Evolutionary conservation across 30 jellyfish, hydroid and myxozoan genomes (phyloP), one percentile per base, ranked within the genome.

Genomic region (Hydractinia symbiolongicarpus): DNA sequence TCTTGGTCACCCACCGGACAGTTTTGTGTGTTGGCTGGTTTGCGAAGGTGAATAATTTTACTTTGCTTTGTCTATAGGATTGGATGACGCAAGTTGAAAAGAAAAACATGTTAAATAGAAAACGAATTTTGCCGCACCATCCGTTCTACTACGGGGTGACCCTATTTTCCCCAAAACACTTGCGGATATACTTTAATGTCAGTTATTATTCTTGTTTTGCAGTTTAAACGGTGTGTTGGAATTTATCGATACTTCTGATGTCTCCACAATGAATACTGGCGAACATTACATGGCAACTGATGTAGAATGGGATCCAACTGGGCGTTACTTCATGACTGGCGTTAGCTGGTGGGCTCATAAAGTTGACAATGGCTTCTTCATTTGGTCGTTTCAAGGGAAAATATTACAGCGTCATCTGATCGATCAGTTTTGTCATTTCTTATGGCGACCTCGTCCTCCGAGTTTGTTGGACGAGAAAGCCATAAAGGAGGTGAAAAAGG

Each of bases 291-390:
- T 93, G 98, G 98, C 98, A 3, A 87, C 96, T 40, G 98, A 93
- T 57, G 95, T 94, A 5, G 95, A 88, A 53, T 94, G 99, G 99
- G 99, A 94, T 82, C 95, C 99, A 49, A 88, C 97, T 61, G 99
- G 99, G 19, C 94, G 99, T 60, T 94, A 85, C 56, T 86, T 94
- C 4, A 85, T 95, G 67, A 94, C 97, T 4, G 95, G 96, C 61
- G 97, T 88, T 67, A 87, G 96, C 55, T 93, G 98, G 98, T 93
- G 98, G 98, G 95, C 96, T 14, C 98, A 93, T 73, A 93, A 93
- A 83, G 96, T 88, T 0, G 99, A 94, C 86, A 88, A 85, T 55
- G 96, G 96, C 14, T 94, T 72, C 83, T 79, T 84, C 72, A 84
- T 94, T 5, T 94, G 99, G 99, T 84, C 99, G 9, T 88, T 94